phyloP scores from a whole-genome alignment of 2,797 vertebrate species.

The Anas bernieri region DNA sequence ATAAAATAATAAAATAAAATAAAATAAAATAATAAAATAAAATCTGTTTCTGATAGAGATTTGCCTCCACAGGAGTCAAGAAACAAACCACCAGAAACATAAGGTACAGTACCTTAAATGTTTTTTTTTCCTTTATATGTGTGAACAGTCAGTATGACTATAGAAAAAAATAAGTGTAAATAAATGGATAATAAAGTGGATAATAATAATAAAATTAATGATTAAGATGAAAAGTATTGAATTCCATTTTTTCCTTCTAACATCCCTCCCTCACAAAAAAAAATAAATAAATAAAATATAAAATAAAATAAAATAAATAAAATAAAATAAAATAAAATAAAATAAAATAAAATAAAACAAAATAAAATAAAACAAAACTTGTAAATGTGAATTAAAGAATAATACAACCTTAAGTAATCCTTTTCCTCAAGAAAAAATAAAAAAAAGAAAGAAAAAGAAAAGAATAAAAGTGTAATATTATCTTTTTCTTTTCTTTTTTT shows the following conservation, averaged over 20 bases:
- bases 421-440: neutral
- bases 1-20: neutral
- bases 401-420: neutral
- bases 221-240: neutral
- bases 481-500: neutral
- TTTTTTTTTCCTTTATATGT: neutral
- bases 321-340: neutral
- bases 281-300: too few relatives aligned
- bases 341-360: too few relatives aligned
- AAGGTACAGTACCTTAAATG: neutral
- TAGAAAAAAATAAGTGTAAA: neutral
- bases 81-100: neutral
- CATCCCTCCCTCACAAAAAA: neutral
- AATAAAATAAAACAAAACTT: neutral
- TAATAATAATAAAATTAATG: neutral
- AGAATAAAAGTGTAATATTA: neutral
- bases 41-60: neutral
- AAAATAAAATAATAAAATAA: neutral
- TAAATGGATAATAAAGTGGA: neutral
- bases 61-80: neutral
- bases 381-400: neutral
- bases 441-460: neutral
- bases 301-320: neutral
- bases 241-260: neutral
- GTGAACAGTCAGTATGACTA: neutral